phyloP scores from a whole-genome alignment of 2,113 vertebrate species.

The Cyrtonyx montezumae region DNA sequence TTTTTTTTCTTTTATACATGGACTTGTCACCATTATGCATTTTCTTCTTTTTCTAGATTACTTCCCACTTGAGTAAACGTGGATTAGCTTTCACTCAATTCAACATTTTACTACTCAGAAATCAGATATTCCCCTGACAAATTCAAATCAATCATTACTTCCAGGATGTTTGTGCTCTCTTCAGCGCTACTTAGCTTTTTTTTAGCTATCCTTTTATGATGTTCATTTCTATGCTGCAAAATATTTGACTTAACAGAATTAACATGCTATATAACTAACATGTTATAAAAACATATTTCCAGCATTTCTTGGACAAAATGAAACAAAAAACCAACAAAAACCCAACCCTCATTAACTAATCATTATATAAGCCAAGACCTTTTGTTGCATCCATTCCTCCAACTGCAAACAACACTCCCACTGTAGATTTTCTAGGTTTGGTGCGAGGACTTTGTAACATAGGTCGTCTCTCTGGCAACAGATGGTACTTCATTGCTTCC shows the following conservation, averaged over 20 bases:
- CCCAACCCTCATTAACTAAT: background rate
- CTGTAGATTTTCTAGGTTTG: constrained; percentile 95
- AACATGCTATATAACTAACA: background rate
- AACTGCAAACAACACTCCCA: constrained; percentile 94
- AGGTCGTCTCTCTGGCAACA: constrained; percentile 92
- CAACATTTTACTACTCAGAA: background rate
- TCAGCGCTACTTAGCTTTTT: background rate
- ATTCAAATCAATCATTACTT: background rate
- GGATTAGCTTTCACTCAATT: background rate
- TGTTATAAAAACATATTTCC: background rate
- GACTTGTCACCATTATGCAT: background rate
- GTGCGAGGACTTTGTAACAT: constrained; percentile 96
- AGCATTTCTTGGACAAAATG: background rate
- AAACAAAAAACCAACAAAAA: background rate
- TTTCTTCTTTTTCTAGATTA: constrained; percentile 10
- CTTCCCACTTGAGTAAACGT: background rate
- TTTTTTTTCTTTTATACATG: background rate
- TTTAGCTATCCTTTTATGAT: background rate
- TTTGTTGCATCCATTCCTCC: constrained; percentile 98
- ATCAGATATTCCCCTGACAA: background rate
- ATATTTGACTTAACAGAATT: background rate
- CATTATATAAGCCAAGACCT: constrained; percentile 72
- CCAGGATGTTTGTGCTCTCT: background rate
- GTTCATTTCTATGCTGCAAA: background rate
- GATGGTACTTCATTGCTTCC: constrained; percentile 99